phyloP scores from a whole-genome alignment of 2,797 vertebrate genomes.

The Mus minutoides region DNA sequence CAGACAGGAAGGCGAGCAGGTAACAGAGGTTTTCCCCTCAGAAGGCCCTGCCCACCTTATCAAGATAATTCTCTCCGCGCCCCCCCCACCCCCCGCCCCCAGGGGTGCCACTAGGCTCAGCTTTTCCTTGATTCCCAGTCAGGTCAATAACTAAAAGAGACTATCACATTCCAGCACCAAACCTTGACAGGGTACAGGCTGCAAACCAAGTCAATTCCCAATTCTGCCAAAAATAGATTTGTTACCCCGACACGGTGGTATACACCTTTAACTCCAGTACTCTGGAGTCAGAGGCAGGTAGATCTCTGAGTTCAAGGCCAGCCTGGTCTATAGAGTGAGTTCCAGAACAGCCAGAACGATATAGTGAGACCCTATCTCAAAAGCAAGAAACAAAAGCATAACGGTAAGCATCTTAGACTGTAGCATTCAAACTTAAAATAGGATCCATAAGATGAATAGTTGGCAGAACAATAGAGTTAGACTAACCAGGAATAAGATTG shows the following conservation, averaged over 20 bases:
- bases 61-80: too few species aligned
- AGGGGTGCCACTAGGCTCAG: neutral
- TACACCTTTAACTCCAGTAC: neutral
- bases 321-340: too few species aligned
- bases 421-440: constrained; percentile 17
- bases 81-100: too few species aligned
- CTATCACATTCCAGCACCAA: neutral
- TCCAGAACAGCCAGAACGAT: too few species aligned
- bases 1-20: neutral
- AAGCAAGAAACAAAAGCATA: neutral
- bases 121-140: neutral
- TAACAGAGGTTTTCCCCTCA: too few species aligned
- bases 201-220: constrained; percentile 2
- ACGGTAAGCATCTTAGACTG: neutral
- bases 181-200: too few species aligned
- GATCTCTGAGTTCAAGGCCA: too few species aligned
- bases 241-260: neutral
- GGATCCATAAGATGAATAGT: neutral
- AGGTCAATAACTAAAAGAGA: neutral
- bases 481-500: neutral
- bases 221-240: neutral
- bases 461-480: neutral
- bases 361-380: neutral
- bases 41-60: neutral
- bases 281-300: neutral